These are phyloP conservation scores for Chaenodraco wilsoni DNA, from an alignment of 2,797 vertebrate genomes.

Conservation along the genomic window DNA sequence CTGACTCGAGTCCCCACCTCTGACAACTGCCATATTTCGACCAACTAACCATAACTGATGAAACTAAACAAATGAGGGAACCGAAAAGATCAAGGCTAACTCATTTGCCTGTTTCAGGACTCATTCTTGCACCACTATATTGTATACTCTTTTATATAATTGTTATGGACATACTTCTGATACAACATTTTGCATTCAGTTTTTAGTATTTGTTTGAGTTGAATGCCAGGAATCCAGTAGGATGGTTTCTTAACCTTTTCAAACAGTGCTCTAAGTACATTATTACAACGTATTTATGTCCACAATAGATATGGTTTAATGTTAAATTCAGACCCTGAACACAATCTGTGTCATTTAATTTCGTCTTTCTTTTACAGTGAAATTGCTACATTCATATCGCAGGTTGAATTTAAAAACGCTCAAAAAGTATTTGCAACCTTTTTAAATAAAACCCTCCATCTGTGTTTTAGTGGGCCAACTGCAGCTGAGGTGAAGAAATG, in stretches of 20 bases:
- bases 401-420: neutral
- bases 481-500: slow-evolving; percentile 89
- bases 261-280: neutral
- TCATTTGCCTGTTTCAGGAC: too few species aligned
- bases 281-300: too few species aligned
- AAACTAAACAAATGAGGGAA: too few species aligned
- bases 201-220: neutral
- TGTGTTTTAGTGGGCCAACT: slow-evolving; percentile 78
- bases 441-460: neutral
- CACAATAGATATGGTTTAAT: neutral
- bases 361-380: neutral
- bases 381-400: neutral
- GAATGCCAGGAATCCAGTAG: neutral
- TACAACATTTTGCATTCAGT: neutral
- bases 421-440: neutral
- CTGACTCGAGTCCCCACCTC: too few species aligned
- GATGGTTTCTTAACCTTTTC: neutral
- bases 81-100: too few species aligned
- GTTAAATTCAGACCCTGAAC: neutral
- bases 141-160: neutral
- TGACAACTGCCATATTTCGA: too few species aligned
- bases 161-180: neutral
- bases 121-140: too few species aligned
- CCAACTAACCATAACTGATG: too few species aligned
- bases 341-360: neutral